A percentile compares a stretch with the other conserved stretches of the same genome.
Conservation (phyloP, 2,113 vertebrate species). For the Trinectes maculatus region DNA sequence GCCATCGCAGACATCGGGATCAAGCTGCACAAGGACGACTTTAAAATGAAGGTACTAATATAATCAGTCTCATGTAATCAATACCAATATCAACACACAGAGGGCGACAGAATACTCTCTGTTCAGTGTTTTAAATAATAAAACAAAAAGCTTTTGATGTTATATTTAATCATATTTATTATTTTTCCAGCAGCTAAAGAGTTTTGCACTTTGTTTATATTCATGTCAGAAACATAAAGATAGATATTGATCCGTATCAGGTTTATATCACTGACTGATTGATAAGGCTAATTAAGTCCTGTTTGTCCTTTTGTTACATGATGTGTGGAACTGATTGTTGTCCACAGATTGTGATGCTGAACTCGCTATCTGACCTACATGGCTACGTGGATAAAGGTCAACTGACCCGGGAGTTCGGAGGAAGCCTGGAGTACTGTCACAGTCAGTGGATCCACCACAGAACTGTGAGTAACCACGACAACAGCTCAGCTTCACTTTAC, state of each 20-base stretch:
- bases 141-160: too few relatives aligned
- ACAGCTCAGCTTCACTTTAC: background rate
- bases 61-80: too few relatives aligned
- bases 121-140: too few relatives aligned
- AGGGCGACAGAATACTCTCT: too few relatives aligned
- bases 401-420: constrained; percentile 91
- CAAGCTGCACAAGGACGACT: constrained; percentile 92
- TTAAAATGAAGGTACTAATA: constrained; percentile 95
- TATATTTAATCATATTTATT: too few relatives aligned
- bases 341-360: constrained; percentile 93
- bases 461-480: constrained; percentile 83
- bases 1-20: constrained; percentile 92
- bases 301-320: too few relatives aligned
- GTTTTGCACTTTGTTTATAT: too few relatives aligned
- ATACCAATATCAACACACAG: background rate
- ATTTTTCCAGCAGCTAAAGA: too few relatives aligned
- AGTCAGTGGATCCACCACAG: constrained; percentile 95
- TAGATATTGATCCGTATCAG: too few relatives aligned
- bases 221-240: too few relatives aligned
- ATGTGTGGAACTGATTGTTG: background rate
- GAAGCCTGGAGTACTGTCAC: constrained; percentile 91
- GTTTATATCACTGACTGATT: too few relatives aligned
- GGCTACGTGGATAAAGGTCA: constrained; percentile 92
- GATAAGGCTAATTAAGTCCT: too few relatives aligned
- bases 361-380: constrained; percentile 92